Percentiles rank a stretch among this genome's conserved stretches.
Evolutionary conservation across 1,140 invertebrate species (phyloP).

Genomic region (Megalopta genalis): DNA sequence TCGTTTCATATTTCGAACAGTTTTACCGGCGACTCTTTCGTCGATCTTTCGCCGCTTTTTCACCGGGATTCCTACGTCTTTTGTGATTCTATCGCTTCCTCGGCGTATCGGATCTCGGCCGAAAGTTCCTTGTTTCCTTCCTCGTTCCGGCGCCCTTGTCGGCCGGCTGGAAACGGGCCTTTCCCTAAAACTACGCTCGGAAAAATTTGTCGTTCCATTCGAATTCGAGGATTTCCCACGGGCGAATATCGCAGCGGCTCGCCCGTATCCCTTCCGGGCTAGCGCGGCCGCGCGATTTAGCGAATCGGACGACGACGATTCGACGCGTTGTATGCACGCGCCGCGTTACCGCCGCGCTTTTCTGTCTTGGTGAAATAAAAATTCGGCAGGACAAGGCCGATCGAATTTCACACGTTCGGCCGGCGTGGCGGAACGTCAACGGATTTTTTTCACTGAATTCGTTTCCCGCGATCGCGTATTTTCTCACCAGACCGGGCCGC

Average conservation of each 20-base stretch:
- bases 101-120: not conserved
- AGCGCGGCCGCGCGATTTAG: not conserved
- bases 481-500: not conserved
- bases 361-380: not conserved
- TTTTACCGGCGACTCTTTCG: not conserved
- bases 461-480: not conserved
- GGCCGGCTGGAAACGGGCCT: too few relatives aligned
- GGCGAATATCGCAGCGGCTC: not conserved
- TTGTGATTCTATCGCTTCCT: not conserved
- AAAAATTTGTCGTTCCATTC: not conserved
- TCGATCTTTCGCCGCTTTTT: not conserved
- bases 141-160: too few relatives aligned
- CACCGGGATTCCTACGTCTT: not conserved
- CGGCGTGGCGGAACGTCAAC: not conserved
- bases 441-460: conserved; percentile 10
- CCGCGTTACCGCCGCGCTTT: too few relatives aligned
- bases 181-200: not conserved
- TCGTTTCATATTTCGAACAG: conserved; percentile 2
- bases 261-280: not conserved
- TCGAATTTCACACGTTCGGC: conserved; percentile 25
- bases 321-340: too few relatives aligned
- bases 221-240: not conserved
- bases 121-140: conserved; percentile 15
- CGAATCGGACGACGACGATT: not conserved
- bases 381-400: conserved; percentile 4